Conservation (phyloP, 2,113 vertebrate genomes). For the Gila orcuttii region DNA sequence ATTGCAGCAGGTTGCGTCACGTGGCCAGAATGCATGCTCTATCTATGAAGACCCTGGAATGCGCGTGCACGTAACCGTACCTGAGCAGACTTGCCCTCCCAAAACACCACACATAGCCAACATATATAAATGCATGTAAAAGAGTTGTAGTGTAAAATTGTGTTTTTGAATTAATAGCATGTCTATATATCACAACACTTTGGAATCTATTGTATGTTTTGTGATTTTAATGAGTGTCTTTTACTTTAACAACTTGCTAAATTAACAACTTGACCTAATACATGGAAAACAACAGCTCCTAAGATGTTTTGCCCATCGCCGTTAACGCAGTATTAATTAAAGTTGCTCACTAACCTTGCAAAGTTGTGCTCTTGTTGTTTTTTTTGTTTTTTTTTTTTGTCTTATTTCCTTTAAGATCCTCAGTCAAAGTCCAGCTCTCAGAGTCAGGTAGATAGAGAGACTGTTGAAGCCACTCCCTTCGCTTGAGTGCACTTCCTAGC, state of each 20-base stretch:
- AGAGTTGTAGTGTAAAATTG: neutral
- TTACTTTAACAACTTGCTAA: neutral
- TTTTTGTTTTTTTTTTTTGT: neutral
- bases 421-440: slow-evolving; percentile 4
- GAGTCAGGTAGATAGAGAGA: slow-evolving; percentile 42
- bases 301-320: neutral
- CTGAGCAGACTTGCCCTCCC: slow-evolving; percentile 74
- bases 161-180: neutral
- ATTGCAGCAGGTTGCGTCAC: neutral
- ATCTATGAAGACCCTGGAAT: slow-evolving; percentile 67
- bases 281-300: neutral
- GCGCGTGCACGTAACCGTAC: slow-evolving; percentile 63
- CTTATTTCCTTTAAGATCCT: neutral
- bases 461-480: slow-evolving; percentile 22
- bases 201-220: neutral
- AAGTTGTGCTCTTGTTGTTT: neutral
- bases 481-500: neutral
- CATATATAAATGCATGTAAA: neutral
- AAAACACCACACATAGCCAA: slow-evolving; percentile 16
- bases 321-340: neutral
- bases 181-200: neutral
- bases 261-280: neutral
- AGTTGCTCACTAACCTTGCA: slow-evolving; percentile 35
- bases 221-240: neutral
- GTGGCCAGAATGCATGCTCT: slow-evolving; percentile 20